A percentile compares a stretch with the other conserved stretches of the same genome.
phyloP scores from a whole-genome alignment of 2,113 vertebrate species.

The Columba janthina region DNA sequence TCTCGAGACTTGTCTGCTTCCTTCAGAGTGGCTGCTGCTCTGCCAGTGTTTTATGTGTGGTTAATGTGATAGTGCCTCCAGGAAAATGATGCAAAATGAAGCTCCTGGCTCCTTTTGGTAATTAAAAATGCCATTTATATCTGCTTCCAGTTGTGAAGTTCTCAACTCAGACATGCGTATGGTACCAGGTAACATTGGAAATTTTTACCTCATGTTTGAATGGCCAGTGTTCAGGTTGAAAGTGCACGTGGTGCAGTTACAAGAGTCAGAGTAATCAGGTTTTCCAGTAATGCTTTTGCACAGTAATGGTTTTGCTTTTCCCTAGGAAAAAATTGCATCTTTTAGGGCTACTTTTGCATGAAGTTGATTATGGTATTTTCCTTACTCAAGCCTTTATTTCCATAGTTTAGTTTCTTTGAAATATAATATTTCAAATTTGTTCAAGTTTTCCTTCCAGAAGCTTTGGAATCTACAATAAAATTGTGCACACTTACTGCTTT shows the following conservation, averaged over 20 bases:
- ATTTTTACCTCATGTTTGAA: neutral
- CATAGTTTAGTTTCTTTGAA: neutral
- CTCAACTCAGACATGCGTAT: neutral
- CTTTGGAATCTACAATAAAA: neutral
- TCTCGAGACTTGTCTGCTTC: neutral
- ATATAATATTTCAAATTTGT: neutral
- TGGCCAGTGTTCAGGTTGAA: neutral
- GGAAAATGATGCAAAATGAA: neutral
- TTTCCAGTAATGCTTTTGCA: too few relatives aligned
- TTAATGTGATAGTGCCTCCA: neutral
- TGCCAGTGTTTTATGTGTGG: neutral
- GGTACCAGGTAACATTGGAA: neutral
- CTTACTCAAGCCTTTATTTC: neutral
- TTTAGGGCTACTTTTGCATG: neutral
- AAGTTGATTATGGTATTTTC: neutral
- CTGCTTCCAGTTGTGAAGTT: neutral
- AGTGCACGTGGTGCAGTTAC: rapidly evolving
- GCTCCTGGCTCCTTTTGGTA: neutral
- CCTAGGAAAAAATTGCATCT: neutral
- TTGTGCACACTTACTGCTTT: neutral
- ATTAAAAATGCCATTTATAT: neutral
- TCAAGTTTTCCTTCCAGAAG: neutral
- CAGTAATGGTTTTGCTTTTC: neutral
- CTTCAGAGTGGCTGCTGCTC: neutral
- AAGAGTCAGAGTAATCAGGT: neutral